Evolutionary conservation across 2,797 vertebrate genomes (phyloP).

Genomic region (Corythornis leucogaster): DNA sequence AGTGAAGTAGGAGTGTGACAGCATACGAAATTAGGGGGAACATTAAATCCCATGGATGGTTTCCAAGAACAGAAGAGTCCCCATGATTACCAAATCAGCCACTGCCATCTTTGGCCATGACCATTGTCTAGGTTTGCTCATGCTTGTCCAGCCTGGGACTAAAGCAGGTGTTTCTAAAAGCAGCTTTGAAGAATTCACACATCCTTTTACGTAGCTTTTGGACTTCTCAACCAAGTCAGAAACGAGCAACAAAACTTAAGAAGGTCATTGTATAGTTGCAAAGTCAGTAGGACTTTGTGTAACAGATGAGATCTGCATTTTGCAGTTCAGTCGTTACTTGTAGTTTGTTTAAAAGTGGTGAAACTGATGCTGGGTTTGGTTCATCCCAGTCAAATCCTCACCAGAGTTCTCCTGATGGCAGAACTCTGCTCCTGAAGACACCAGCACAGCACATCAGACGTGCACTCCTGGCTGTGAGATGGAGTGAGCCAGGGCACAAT

Average conservation of each 20-base stretch:
- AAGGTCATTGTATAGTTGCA: neutral
- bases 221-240: neutral
- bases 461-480: accelerated
- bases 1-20: neutral
- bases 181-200: neutral
- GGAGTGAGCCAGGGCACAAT: accelerated
- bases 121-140: neutral
- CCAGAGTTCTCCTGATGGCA: neutral
- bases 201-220: neutral
- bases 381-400: neutral
- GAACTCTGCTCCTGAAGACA: neutral
- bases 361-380: neutral
- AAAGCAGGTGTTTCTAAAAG: neutral
- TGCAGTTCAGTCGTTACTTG: neutral
- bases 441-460: neutral
- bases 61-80: neutral
- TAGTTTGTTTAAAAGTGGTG: neutral
- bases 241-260: neutral
- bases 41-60: neutral
- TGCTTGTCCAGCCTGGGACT: neutral
- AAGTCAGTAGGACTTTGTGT: neutral
- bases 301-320: neutral
- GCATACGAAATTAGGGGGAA: neutral
- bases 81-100: neutral
- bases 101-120: neutral